A percentile compares a stretch with the other conserved stretches of the same genome.
These are phyloP conservation scores for Dromaius novaehollandiae DNA, from an alignment of 2,113 vertebrate species.

Conservation along the genomic window DNA sequence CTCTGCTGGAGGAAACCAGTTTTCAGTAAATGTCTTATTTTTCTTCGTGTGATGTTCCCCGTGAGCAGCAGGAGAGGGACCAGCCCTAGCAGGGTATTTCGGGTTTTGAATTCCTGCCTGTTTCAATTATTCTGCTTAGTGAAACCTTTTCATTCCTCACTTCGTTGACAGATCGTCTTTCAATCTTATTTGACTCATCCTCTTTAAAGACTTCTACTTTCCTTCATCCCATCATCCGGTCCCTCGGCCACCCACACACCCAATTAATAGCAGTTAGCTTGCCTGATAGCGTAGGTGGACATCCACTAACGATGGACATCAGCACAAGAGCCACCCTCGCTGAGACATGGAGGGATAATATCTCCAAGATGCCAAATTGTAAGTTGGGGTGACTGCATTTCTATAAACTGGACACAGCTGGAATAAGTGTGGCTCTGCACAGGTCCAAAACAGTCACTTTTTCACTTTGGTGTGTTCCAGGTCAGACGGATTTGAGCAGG, in stretches of 20 bases:
- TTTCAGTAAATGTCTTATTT: not conserved
- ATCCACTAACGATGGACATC: not conserved
- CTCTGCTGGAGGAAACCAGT: not conserved
- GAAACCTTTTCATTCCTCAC: not conserved
- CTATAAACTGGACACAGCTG: not conserved
- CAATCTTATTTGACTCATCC: not conserved
- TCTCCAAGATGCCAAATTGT: not conserved
- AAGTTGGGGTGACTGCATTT: not conserved
- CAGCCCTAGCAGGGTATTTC: not conserved
- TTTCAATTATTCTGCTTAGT: not conserved
- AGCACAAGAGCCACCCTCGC: not conserved
- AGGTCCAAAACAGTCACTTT: fast-evolving
- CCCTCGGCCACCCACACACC: slow-evolving; percentile 10
- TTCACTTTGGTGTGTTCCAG: not conserved
- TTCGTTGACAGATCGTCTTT: not conserved
- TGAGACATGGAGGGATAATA: not conserved
- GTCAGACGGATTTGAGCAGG: not conserved
- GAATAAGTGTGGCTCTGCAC: not conserved
- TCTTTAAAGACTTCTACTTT: not conserved
- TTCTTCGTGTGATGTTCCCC: not conserved
- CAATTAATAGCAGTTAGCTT: not conserved
- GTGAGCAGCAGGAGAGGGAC: not conserved
- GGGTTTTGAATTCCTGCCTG: not conserved
- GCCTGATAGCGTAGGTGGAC: not conserved
- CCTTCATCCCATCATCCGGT: not conserved